These are phyloP conservation scores for Sylvilagus floridanus DNA, from an alignment of 2,797 vertebrate species.

Conservation along the genomic window DNA sequence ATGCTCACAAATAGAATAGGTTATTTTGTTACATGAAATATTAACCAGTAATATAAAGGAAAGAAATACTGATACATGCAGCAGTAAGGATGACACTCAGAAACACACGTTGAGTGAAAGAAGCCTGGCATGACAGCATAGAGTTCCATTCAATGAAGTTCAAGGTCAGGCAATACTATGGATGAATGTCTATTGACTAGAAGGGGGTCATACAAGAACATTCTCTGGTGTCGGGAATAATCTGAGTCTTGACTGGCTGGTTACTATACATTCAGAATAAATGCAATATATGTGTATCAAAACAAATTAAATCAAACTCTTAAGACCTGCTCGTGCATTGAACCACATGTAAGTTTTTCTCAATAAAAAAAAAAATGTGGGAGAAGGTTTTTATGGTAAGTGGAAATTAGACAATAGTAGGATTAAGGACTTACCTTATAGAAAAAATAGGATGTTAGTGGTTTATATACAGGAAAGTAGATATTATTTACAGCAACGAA, in stretches of 20 bases:
- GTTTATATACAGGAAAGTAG: constrained; percentile 61
- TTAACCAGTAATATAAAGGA: neutral
- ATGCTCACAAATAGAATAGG: neutral
- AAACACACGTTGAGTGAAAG: neutral
- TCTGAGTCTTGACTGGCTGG: neutral
- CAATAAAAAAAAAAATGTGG: neutral
- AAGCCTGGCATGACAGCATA: neutral
- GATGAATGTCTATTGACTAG: neutral
- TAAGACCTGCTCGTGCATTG: neutral
- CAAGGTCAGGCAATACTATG: neutral
- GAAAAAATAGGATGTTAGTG: constrained; percentile 71
- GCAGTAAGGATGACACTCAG: neutral
- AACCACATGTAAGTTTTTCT: constrained; percentile 62
- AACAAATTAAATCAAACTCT: constrained; percentile 41
- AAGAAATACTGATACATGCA: neutral
- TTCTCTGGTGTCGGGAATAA: neutral
- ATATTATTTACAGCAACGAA: constrained; percentile 68
- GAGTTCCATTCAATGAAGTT: neutral
- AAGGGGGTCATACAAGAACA: neutral
- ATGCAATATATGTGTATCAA: constrained; percentile 38
- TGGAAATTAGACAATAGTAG: constrained; percentile 26
- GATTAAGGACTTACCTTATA: constrained; percentile 46
- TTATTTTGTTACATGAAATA: constrained; percentile 28
- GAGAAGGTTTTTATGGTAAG: constrained; percentile 46
- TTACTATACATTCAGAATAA: neutral